Evolutionary conservation across 2,113 vertebrate species (phyloP).

Genomic region (Lichenostomus cassidix): DNA sequence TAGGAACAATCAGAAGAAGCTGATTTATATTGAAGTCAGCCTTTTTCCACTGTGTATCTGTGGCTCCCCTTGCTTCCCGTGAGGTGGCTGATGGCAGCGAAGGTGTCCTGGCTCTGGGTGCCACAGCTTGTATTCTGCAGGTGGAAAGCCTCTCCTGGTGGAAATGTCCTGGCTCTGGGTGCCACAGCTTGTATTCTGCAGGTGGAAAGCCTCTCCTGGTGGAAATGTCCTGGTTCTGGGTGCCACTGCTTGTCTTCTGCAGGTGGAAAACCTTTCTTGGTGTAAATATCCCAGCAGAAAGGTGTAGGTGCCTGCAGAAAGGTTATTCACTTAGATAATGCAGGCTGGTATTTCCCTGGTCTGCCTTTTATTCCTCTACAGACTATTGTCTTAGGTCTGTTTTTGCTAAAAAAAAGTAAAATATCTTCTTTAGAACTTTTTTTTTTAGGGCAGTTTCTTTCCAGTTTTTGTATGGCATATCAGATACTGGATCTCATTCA

Average conservation of each 20-base stretch:
- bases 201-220: neutral
- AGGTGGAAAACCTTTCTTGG: neutral
- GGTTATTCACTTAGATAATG: neutral
- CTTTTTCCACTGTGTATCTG: neutral
- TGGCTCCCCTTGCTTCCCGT: neutral
- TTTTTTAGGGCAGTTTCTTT: neutral
- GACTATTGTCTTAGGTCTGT: neutral
- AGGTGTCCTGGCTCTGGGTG: neutral
- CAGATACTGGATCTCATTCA: neutral
- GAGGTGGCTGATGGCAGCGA: neutral
- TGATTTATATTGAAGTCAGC: neutral
- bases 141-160: neutral
- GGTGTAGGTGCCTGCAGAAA: neutral
- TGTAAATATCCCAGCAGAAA: neutral
- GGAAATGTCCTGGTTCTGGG: neutral
- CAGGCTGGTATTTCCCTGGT: neutral
- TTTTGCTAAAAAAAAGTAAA: neutral
- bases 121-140: neutral
- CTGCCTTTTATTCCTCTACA: neutral
- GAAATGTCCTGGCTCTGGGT: neutral
- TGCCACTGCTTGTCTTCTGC: accelerated
- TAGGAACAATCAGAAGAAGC: neutral
- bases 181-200: no score
- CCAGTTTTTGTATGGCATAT: neutral
- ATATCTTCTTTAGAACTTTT: neutral